Evolutionary conservation across 2,888 invertebrate genomes (phyloP).

Genomic region (Eutolmus rufibarbis): DNA sequence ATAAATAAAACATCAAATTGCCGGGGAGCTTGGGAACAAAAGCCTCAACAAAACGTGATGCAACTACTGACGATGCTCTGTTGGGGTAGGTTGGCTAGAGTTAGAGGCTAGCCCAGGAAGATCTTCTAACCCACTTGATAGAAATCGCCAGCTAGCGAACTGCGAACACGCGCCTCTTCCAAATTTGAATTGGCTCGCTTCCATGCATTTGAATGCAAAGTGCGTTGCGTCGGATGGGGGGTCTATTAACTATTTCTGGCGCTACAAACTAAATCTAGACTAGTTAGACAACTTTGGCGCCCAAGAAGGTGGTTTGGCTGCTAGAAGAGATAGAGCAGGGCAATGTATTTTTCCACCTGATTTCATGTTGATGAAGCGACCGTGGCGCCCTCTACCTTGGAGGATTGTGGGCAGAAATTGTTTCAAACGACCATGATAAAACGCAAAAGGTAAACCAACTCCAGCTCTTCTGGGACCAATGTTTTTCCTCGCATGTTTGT

Average conservation of each 20-base stretch:
- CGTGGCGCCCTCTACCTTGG: background rate
- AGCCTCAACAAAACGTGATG: background rate
- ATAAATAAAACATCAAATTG: background rate
- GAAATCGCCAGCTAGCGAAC: background rate
- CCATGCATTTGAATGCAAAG: background rate
- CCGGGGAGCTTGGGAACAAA: background rate
- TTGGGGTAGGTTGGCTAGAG: background rate
- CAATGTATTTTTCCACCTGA: background rate
- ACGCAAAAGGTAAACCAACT: background rate
- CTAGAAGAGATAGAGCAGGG: background rate
- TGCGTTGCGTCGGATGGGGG: background rate
- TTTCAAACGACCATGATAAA: background rate
- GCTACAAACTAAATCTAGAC: background rate
- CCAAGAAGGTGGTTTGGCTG: background rate
- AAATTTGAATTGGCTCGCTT: background rate
- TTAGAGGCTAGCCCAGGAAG: background rate
- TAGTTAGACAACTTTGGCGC: background rate
- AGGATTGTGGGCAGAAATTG: background rate
- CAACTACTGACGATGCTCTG: background rate
- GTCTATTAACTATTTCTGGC: slow-evolving; percentile 1
- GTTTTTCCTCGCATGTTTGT: background rate
- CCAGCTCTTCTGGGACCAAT: background rate
- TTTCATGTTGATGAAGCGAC: background rate
- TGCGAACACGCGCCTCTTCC: background rate
- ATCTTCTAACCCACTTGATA: background rate